Conservation (phyloP, 2,113 vertebrate genomes). For the Arvicanthis niloticus region DNA sequence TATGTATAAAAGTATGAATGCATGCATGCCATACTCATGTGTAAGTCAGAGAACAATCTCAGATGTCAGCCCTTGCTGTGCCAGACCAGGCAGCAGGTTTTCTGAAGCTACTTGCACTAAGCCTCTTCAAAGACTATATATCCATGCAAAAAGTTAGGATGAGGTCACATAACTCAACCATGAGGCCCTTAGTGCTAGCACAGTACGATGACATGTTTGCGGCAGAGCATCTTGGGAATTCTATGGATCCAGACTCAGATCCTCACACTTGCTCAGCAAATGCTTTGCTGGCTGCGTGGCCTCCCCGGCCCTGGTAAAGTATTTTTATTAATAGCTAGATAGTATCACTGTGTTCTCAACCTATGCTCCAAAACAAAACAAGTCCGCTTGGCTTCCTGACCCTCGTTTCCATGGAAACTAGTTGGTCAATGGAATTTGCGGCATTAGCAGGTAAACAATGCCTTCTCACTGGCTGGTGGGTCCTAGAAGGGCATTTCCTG, state of each 20-base stretch:
- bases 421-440: not conserved
- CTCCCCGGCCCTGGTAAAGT: not conserved
- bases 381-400: not conserved
- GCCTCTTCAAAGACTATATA: no score
- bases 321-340: conserved; percentile 17
- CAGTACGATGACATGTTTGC: no score
- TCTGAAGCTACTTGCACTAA: no score
- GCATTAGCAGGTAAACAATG: not conserved
- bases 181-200: no score
- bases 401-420: not conserved
- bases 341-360: not conserved
- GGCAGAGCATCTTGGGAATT: not conserved
- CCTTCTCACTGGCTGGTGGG: not conserved
- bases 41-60: not conserved
- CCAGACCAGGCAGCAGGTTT: no score
- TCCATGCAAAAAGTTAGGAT: no score
- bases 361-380: not conserved
- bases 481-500: not conserved
- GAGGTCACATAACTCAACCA: no score
- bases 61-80: no score
- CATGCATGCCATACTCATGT: not conserved
- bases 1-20: not conserved
- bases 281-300: not conserved
- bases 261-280: not conserved
- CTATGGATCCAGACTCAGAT: not conserved